Conservation (phyloP, 2,113 vertebrate species). For the Oreochromis aureus region DNA sequence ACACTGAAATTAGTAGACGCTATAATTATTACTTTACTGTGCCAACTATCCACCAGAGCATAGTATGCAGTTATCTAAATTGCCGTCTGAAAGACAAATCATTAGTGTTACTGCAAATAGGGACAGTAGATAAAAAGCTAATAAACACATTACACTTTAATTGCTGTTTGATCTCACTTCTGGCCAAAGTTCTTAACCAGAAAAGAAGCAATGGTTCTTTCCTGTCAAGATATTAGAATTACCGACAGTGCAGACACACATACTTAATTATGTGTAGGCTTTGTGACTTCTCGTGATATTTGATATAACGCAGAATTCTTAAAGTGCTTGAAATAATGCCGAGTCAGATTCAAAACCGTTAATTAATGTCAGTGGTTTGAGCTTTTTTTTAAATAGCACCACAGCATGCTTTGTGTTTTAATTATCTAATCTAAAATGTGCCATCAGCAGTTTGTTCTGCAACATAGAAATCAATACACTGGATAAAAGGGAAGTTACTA, state of each 20-base stretch:
- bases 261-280: background rate
- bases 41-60: background rate
- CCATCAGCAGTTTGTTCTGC: background rate
- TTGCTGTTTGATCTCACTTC: background rate
- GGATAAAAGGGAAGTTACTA: background rate
- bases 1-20: background rate
- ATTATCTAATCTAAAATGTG: background rate
- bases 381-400: background rate
- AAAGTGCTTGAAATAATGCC: background rate
- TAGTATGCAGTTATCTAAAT: background rate
- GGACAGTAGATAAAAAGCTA: background rate
- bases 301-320: background rate
- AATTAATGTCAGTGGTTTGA: background rate
- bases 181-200: background rate
- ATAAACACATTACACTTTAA: background rate
- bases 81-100: background rate
- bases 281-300: background rate
- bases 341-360: background rate
- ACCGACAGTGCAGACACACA: background rate
- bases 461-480: background rate
- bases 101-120: background rate
- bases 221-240: background rate
- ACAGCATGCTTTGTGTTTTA: background rate
- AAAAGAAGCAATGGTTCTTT: background rate
- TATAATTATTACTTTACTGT: background rate